Base-by-base conservation (phyloP, 2,888 invertebrate species). In the Tillus elongatus region DNA sequence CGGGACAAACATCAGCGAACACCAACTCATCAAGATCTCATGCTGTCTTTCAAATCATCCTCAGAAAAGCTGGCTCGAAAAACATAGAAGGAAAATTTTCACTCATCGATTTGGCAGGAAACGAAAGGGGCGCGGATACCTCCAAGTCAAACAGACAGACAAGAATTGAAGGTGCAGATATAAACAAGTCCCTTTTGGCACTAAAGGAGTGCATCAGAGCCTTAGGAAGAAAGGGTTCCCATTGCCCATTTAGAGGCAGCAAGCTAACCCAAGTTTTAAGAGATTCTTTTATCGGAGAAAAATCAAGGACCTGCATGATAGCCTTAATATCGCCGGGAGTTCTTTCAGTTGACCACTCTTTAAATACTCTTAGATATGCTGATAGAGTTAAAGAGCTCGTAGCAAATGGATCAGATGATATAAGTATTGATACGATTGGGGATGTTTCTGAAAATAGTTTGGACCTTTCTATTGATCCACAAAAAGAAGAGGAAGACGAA, bases 281-380 rank as follows among this genome's bases (percentile, higher is more conserved):
- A 49, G 98, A 98, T 71, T 92, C 92, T 26, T 98, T 98, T 68
- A 95, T 98, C 58, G 96, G 97, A 4, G 95, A 96, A 67, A 97
- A 97, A 67, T 92, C 95, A 24, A 82, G 86, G 65, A 98, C 96
- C n/a, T 98, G 97, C 68, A 98, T 98, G 98, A 96, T 98, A 65
- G 96, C 98, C 39, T 92, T 97, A 86, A 91, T 98, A 55, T 95
- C 95, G 43, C 97, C 98, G 11, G 93, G 95, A 37, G 75, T 93
- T 72, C 82, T 81, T 57, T 93, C 92, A 32, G 95, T 95, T 63
- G 98, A 98, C 61, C 96, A 98, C 69, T 91, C 96, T 32, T 73
- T 98, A 44, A 98, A 99, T 70, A 98, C 98, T 30, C 73, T 98
- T 38, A 77, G 97, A 46, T 98, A 98, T 67, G 98, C 97, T 2